Base-by-base conservation (phyloP, 1,140 invertebrate genomes). In the Bactericera cockerelli region DNA sequence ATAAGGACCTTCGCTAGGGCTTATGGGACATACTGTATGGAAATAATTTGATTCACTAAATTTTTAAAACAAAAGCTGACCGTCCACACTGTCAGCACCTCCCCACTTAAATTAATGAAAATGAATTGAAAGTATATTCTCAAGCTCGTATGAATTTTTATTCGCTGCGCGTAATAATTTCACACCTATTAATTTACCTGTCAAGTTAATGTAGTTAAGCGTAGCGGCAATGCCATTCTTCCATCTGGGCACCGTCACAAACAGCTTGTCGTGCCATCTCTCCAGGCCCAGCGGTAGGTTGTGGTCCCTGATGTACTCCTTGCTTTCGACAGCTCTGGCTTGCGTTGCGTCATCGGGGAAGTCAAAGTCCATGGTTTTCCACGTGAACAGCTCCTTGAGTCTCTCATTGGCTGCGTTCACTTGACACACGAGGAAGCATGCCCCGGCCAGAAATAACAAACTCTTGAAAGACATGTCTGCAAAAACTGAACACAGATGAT, bases 201-300 rank as follows among this genome's bases (percentile, higher is more conserved):
- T 82, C 59, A 81, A 67, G 65, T 78, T 75, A 60, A 87, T 77
- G 66, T 85, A 86, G 67, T 80, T 81, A 61, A 88, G 74, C 62
- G 82, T 82, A 26, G 84, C 77, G 1, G 82, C 79, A 6, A 87
- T 83, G 22, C 86, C 86, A 24, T 70, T 65, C 39, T 75, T 75
- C 86, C 85, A 87, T 65, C 86, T 77, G 1, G 86, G 86, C 1
- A 89, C 81, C 22, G 79, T 80, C 25, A 89, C 78, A 66, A 88
- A 89, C 0, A 88, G 70, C 59, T 86, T 86, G 64, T 87, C 82
- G 31, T 73, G 74, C 80, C 81, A 87, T 56, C 86, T 74, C 70
- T 89, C 85, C 26, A 87, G 80, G 11, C 86, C 86, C 2, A 87
- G 82, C 1, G 85, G 84, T 4, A 88, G 69, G 31, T 77, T 82